Evolutionary conservation across 2,888 invertebrate species (phyloP).

Genomic region (Oligia latruncula): DNA sequence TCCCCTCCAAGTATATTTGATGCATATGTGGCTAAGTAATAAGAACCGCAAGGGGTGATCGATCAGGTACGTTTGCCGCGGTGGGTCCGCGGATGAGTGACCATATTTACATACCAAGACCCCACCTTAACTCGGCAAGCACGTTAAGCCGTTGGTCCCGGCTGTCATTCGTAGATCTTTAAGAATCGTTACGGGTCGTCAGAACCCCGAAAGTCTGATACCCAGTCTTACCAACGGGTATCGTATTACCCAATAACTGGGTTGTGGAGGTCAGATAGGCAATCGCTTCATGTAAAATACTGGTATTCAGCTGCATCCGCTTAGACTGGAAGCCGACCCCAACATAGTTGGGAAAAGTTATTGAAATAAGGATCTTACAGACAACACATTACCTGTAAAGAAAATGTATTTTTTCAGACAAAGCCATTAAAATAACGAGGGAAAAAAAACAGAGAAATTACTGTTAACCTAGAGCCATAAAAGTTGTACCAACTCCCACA

Average conservation of each 20-base stretch:
- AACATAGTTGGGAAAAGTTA: neutral
- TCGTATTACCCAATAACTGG: neutral
- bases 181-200: neutral
- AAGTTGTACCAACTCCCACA: neutral
- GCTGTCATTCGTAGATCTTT: neutral
- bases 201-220: neutral
- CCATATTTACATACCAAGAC: neutral
- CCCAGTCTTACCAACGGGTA: neutral
- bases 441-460: neutral
- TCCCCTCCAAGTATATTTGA: neutral
- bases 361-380: neutral
- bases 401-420: neutral
- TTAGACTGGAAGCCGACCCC: too few species aligned
- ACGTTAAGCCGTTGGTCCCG: neutral
- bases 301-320: too few species aligned
- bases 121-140: too few species aligned
- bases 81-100: neutral
- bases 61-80: neutral
- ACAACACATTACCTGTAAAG: neutral
- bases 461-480: neutral
- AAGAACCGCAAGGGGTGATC: neutral
- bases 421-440: neutral
- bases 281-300: neutral
- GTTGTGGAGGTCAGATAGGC: neutral
- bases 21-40: neutral